phyloP scores from a whole-genome alignment of 1,140 invertebrate species.

The Bombus terrestris region DNA sequence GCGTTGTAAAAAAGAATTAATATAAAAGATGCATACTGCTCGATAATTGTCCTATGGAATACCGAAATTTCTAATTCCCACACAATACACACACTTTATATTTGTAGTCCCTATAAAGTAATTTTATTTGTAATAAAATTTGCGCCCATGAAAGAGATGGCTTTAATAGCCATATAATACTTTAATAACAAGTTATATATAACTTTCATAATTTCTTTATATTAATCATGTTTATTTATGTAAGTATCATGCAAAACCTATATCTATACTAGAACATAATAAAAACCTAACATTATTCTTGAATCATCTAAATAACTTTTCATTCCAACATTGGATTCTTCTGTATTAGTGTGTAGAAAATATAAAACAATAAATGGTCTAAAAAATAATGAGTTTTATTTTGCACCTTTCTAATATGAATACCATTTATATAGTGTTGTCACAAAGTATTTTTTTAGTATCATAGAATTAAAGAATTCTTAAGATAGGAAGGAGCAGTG shows the following conservation, averaged over 20 bases:
- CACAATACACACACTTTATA: neutral
- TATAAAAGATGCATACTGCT: neutral
- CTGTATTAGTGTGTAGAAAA: constrained; percentile 41
- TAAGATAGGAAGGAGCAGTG: neutral
- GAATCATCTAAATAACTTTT: constrained; percentile 51
- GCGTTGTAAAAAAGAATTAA: neutral
- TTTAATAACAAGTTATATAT: neutral
- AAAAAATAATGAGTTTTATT: neutral
- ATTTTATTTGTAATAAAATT: constrained; percentile 31
- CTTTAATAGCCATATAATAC: neutral
- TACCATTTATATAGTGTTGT: too few relatives aligned
- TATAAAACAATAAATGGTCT: constrained; percentile 59
- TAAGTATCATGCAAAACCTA: constrained; percentile 5
- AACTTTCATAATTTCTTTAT: constrained; percentile 28
- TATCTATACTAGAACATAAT: constrained; percentile 14
- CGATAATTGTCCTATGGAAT: constrained; percentile 5
- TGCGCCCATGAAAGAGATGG: neutral
- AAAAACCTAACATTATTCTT: constrained; percentile 19
- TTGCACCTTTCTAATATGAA: neutral
- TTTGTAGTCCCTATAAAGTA: constrained; percentile 9
- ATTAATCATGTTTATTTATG: constrained; percentile 21
- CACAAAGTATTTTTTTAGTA: neutral
- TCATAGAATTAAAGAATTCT: neutral
- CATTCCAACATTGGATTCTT: constrained; percentile 65
- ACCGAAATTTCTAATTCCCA: neutral